Evolutionary conservation across 2,113 vertebrate genomes (phyloP).

Genomic region (Bujurquina vittata): DNA sequence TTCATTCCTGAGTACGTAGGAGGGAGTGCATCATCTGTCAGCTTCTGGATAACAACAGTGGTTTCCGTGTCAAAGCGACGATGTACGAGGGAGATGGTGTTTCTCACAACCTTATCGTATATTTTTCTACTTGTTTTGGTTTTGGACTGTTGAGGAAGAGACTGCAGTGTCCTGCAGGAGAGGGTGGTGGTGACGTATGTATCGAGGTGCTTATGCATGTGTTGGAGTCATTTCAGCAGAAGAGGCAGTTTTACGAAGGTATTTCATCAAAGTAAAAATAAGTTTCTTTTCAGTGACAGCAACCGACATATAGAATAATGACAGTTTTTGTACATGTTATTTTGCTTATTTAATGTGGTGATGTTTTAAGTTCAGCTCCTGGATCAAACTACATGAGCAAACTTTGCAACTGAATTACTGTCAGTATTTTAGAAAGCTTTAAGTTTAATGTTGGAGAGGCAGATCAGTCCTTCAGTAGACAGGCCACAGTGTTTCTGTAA

Average conservation of each 20-base stretch:
- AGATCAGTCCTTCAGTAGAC: neutral
- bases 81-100: slow-evolving; percentile 50
- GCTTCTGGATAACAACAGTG: slow-evolving; percentile 56
- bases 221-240: slow-evolving; percentile 61
- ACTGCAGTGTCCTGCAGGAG: slow-evolving; percentile 39
- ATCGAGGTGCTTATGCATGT: slow-evolving; percentile 32
- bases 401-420: neutral
- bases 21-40: slow-evolving; percentile 25
- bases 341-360: slow-evolving; percentile 43
- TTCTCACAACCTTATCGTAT: slow-evolving; percentile 72
- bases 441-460: neutral
- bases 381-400: slow-evolving; percentile 24
- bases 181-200: slow-evolving; percentile 29
- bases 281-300: slow-evolving; percentile 54
- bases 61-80: slow-evolving; percentile 53
- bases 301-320: slow-evolving; percentile 30
- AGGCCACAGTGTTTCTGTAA: neutral
- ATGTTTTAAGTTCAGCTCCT: slow-evolving; percentile 1
- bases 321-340: slow-evolving; percentile 29
- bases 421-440: slow-evolving; percentile 25
- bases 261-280: slow-evolving; percentile 79
- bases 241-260: slow-evolving; percentile 73
- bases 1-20: slow-evolving; percentile 65
- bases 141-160: slow-evolving; percentile 42
- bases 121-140: slow-evolving; percentile 76